Conservation (phyloP, 2,113 vertebrate species). For the Microtus ochrogaster region DNA sequence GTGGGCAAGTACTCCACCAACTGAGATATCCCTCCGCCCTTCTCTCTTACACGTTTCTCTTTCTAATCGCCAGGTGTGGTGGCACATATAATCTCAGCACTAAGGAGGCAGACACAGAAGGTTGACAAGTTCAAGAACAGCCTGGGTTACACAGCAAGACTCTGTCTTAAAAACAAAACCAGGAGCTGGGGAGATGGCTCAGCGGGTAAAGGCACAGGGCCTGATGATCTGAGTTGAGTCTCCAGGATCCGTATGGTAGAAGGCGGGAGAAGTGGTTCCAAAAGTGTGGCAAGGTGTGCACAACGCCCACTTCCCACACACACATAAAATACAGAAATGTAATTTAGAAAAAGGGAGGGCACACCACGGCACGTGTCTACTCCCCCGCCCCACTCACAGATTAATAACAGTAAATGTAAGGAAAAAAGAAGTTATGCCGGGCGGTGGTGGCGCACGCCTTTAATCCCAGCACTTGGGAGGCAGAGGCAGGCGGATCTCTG, state of each 20-base stretch:
- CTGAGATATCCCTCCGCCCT: not conserved
- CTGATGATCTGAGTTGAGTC: not conserved
- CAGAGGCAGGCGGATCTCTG: too few relatives aligned
- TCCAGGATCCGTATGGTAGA: not conserved
- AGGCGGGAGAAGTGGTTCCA: not conserved
- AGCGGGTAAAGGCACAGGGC: not conserved
- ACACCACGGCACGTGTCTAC: not conserved
- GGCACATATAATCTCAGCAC: not conserved
- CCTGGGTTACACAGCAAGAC: too few relatives aligned
- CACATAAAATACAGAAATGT: not conserved
- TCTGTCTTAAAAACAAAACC: not conserved
- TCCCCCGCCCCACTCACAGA: too few relatives aligned
- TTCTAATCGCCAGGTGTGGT: not conserved
- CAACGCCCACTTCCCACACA: too few relatives aligned
- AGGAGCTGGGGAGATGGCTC: not conserved
- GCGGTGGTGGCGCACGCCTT: too few relatives aligned
- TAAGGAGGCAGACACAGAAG: not conserved
- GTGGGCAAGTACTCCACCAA: not conserved
- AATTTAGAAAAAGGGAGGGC: not conserved
- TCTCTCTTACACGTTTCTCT: not conserved
- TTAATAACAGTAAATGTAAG: too few relatives aligned
- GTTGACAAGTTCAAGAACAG: not conserved
- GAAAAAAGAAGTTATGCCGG: too few relatives aligned
- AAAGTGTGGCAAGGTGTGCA: not conserved
- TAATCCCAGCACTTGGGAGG: too few relatives aligned